Base-by-base conservation (phyloP, 1,140 invertebrate genomes). In the Cyclargus thomasi region DNA sequence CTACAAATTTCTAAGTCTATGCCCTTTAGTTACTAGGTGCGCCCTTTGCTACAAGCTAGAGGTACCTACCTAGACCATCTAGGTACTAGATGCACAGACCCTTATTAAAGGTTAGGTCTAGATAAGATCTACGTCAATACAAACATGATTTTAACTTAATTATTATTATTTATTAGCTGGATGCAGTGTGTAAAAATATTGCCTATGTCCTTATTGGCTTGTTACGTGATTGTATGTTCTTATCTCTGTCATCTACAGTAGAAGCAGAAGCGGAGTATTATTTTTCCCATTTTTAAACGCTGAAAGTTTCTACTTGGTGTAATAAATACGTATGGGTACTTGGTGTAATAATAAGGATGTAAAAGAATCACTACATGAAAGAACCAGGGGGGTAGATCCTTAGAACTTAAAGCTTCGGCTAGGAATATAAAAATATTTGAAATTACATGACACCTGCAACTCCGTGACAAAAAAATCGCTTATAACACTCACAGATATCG, bases 21-120 rank as follows among this genome's bases (percentile, higher is more conserved):
- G 1, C 39, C 39, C 39, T 47, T 16, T 47, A 16, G 14, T 14
- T 47, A 2, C 39, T 47, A 47, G 10, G 39, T 2, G 14, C 39
- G 39, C 39, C 39, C 39, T 47, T 47, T 47, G 18, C 55, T 59
- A 35, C 62, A 63, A 63, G 35, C 22, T 35, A 63, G 55, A 16
- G 14, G 11, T 47, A 47, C 39, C 39, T 47, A 47, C 10, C 39
- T 47, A 47, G 39, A 11, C 0, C 14, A 35, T 8, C 39, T 47
- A 47, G 39, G 39, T 47, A 47, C 5, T 14, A 59, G 55, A 59
- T 59, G 55, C 17, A 20, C 55, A 59, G 55, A 59, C 21, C 55
- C 55, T 59, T 47, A 47, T 20, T 59, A 59, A 59, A 59, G 20
- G 55, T 59, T 21, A 21, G 7, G 55, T 59, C 18, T 59, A 20